These are phyloP conservation scores for Andrena flavipes DNA, from an alignment of 2,888 invertebrate genomes.

Conservation along the genomic window DNA sequence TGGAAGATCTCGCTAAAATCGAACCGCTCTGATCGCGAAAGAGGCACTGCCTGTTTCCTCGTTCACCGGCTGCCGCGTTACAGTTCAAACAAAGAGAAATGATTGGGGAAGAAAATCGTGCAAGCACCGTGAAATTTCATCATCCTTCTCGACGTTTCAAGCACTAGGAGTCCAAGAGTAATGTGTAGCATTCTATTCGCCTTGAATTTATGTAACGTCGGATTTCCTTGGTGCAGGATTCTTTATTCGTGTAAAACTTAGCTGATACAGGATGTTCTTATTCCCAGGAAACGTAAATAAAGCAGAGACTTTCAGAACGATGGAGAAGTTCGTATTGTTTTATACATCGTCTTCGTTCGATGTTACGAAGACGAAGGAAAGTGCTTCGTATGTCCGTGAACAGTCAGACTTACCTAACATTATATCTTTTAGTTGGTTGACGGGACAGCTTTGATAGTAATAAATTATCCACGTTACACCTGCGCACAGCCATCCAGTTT, in stretches of 20 bases:
- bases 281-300: not conserved
- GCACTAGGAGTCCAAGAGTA: not conserved
- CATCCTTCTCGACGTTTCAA: not conserved
- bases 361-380: not conserved
- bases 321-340: not conserved
- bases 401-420: slow-evolving; percentile 88
- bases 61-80: not conserved
- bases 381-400: not conserved
- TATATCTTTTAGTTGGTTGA: slow-evolving; percentile 90
- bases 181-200: not conserved
- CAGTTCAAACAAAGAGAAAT: slow-evolving; percentile 5
- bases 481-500: slow-evolving; percentile 90
- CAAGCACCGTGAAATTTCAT: not conserved
- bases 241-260: not conserved
- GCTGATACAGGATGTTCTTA: not conserved
- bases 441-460: slow-evolving; percentile 89
- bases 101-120: not conserved
- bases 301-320: not conserved
- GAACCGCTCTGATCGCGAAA: not conserved
- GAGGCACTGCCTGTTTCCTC: not conserved
- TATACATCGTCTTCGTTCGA: not conserved
- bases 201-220: not conserved
- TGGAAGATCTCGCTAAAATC: slow-evolving; percentile 21
- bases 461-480: slow-evolving; percentile 90
- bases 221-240: not conserved